phyloP scores from a whole-genome alignment of 2,113 vertebrate species.

The Crotalus tigris region DNA sequence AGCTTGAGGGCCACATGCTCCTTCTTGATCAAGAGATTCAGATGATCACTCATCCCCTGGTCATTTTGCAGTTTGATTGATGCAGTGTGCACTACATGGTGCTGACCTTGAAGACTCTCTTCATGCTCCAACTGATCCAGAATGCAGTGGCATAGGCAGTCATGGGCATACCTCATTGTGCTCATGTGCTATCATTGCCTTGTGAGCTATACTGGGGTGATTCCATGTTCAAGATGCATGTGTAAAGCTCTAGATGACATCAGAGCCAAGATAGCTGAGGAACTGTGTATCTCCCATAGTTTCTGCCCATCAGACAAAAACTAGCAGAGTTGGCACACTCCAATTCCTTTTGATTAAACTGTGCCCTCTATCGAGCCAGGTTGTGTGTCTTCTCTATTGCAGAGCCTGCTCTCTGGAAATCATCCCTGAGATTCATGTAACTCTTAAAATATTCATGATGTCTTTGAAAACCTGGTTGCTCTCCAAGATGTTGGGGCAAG shows the following conservation, averaged over 20 bases:
- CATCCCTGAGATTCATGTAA: neutral
- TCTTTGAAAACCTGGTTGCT: neutral
- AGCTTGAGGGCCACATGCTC: neutral
- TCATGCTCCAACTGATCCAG: neutral
- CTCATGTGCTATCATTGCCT: neutral
- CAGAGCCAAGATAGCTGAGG: neutral
- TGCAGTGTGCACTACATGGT: neutral
- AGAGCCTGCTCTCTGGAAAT: neutral
- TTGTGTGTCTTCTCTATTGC: neutral
- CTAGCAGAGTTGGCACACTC: neutral
- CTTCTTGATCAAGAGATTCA: neutral
- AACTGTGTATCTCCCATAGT: neutral
- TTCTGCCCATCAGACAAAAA: neutral
- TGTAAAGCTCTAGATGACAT: neutral
- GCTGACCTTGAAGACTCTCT: neutral
- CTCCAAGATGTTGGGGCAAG: neutral
- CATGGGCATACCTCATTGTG: neutral
- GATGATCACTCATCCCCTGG: neutral
- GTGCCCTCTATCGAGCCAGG: neutral
- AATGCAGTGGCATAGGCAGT: neutral
- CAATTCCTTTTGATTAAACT: neutral
- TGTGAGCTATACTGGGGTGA: neutral
- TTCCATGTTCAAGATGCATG: neutral
- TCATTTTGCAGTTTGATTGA: neutral
- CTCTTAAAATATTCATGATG: neutral